phyloP scores from a whole-genome alignment of 2,797 vertebrate genomes.

The Paguma larvata region DNA sequence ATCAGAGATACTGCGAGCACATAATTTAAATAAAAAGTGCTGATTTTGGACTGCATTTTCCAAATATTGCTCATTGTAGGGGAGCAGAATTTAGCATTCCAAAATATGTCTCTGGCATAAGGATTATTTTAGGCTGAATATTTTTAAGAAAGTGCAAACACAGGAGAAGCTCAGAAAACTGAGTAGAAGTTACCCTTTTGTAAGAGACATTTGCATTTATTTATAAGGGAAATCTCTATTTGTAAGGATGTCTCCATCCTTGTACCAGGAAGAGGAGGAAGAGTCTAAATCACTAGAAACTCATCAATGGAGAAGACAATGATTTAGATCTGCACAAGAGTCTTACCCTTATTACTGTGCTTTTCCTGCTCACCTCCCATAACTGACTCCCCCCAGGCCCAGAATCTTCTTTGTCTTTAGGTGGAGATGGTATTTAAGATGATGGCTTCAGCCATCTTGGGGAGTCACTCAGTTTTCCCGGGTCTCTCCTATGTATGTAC shows the following conservation, averaged over 20 bases:
- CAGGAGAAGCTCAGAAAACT: not conserved
- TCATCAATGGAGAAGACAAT: not conserved
- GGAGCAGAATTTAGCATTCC: not conserved
- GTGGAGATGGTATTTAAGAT: not conserved
- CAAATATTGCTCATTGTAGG: not conserved
- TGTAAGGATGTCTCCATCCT: not conserved
- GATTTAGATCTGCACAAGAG: not conserved
- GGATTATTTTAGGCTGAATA: not conserved
- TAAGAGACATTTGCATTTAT: not conserved
- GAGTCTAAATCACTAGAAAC: not conserved
- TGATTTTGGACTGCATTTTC: not conserved
- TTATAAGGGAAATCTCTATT: not conserved
- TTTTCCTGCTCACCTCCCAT: not conserved
- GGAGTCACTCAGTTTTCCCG: not conserved
- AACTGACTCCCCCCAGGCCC: not conserved
- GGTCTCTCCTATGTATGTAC: not conserved
- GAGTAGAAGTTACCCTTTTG: not conserved
- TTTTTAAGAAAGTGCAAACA: not conserved
- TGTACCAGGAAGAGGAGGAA: not conserved
- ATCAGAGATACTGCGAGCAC: not conserved
- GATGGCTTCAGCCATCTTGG: not conserved
- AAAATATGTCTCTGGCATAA: not conserved
- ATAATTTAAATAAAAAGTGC: not conserved
- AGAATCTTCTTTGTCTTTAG: not conserved
- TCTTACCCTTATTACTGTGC: not conserved